A percentile compares a stretch with the other conserved stretches of the same genome.
phyloP scores from a whole-genome alignment of 2,888 invertebrate genomes.

The Ochropleura plecta region DNA sequence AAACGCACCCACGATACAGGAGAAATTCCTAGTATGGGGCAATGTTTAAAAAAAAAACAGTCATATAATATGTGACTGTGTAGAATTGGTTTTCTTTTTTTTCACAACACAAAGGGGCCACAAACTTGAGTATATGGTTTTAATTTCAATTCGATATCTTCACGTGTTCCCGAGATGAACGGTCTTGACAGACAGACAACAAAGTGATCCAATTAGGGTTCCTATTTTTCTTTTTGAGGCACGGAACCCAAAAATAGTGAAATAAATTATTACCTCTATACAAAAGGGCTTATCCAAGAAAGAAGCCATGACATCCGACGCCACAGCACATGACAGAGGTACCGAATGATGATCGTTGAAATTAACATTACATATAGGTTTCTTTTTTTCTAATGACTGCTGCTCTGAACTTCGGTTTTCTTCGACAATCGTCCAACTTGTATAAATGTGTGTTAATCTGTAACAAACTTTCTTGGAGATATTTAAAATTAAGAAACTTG shows the following conservation, averaged over 20 bases:
- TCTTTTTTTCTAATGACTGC: conserved; percentile 54
- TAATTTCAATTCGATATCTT: no score
- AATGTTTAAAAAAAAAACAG: no score
- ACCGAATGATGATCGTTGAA: conserved; percentile 78
- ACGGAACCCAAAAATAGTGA: neutral
- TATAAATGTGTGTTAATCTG: conserved; percentile 80
- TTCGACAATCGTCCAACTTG: conserved; percentile 77
- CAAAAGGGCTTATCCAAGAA: conserved; percentile 76
- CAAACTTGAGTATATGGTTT: no score
- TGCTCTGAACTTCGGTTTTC: conserved; percentile 72
- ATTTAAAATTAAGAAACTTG: neutral
- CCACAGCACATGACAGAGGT: conserved; percentile 65
- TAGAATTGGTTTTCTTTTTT: no score
- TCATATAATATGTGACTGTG: no score
- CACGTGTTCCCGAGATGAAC: no score
- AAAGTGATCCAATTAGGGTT: no score
- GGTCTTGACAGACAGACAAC: no score
- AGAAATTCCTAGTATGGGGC: no score
- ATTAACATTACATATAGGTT: conserved; percentile 59
- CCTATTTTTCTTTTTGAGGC: no score
- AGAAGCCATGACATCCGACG: conserved; percentile 65
- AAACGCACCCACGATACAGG: no score
- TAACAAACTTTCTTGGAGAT: conserved; percentile 33
- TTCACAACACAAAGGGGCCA: no score
- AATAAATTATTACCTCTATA: conserved; percentile 73